Base-by-base conservation (phyloP, 1,140 invertebrate species). In the Hestina assimilis region DNA sequence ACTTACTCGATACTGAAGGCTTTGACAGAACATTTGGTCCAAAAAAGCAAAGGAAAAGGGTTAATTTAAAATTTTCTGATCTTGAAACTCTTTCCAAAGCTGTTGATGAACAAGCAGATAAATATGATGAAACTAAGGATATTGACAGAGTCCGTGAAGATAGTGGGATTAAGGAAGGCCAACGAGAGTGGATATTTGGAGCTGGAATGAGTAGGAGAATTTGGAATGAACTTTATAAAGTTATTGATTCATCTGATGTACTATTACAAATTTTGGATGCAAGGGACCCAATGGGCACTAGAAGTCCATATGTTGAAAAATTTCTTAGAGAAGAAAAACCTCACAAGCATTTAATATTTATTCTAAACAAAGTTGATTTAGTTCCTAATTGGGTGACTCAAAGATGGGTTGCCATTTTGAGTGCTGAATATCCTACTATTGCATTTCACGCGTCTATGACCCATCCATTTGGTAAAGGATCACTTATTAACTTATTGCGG, bases 151-250 rank as follows among this genome's bases (percentile, higher is more conserved):
- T 96, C 1, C 90, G 92, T 45, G 93, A 98, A 74, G 96, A 99
- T 82, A 90, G 92, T 52, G 93, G 97, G 4, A 91, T 95, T 0
- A 92, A 90, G 69, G 92, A 94, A 66, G 90, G 92, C 0, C 92
- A 92, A 29, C 91, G 95, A 53, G 94, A 96, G 69, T 96, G 95
- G 94, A 92, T 97, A 2, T 97, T 97, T 92, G 92, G 90, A 42
- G 96, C 96, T 21, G 99, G 98, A 2, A 96, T 98, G 80, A 99
- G 97, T 72, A 98, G 93, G 90, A 91, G 99, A 69, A 98, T 99
- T 73, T 99, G 99, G 98, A 98, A 98, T 90, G 99, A 99, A 87
- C 85, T 99, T 4, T 99, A 99, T 80, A 99, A 99, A 92, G 98
- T 99, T 6, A 95, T 99, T 40, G 99, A 99, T 88, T 99, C 98